Base-by-base conservation (phyloP, 1,140 invertebrate species). In the Leptinotarsa texana region DNA sequence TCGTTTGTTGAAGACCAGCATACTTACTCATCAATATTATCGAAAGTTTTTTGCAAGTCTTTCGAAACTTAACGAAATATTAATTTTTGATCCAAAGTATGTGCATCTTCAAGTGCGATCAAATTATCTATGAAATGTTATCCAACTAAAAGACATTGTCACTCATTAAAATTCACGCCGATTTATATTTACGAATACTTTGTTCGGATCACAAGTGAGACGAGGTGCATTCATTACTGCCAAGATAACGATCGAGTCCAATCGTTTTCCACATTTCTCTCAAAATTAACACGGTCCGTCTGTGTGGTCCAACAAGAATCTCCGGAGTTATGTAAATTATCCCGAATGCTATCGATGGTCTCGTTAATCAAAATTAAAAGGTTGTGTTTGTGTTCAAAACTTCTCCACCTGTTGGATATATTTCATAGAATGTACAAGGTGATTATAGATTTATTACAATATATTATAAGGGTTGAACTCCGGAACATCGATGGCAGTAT, bases 221-320 rank as follows among this genome's bases (percentile, higher is more conserved):
- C 51, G n/a, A 17, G 17, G 51, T 57, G 51, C 51, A 57, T 57
- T 57, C n/a, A 57, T 57, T 17, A 57, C 51, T 57, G 51, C n/a
- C 15, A 18, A 15, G 51, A 57, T 57, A 57, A 57, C 15, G 15
- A 57, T 57, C 51, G 51, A 57, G n/a, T 57, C 51, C 51, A 18
- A 57, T 57, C 51, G 15, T 57, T 57, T 57, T 57, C 51, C 51
- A 57, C 51, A 57, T 57, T 57, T 57, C 51, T 57, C 51, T 57
- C 51, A 57, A 57, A 57, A 57, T 57, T 57, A 17, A 57, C 51
- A 57, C 15, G n/a, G 51, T 5, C 51, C 51, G 51, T 6, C 51
- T 57, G 51, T 57, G 51, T 57, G 51, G 51, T 57, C 51, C n/a
- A 57, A 57, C 51, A 57, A 57, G 51, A 57, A 57, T 57, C 51